A percentile compares a stretch with the other conserved stretches of the same genome.
Evolutionary conservation across 2,888 invertebrate genomes (phyloP).

Genomic region (Xestia c-nigrum): DNA sequence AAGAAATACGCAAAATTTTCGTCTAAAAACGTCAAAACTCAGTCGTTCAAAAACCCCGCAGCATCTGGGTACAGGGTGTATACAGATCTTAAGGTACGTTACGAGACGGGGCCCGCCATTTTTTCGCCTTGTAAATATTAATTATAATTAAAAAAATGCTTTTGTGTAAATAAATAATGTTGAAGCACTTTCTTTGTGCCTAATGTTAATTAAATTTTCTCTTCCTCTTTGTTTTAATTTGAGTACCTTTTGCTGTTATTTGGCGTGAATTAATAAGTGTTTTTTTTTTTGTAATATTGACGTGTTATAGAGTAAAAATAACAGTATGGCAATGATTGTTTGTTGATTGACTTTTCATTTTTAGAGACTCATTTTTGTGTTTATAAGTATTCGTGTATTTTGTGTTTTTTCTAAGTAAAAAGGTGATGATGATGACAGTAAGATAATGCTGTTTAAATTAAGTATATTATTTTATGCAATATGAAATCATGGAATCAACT

Average conservation of each 20-base stretch:
- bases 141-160: conserved; percentile 88
- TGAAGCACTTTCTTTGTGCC: conserved; percentile 76
- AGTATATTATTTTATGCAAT: no score
- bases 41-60: background rate
- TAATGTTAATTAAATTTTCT: conserved; percentile 88
- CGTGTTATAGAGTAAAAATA: conserved; percentile 14
- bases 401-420: no score
- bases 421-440: no score
- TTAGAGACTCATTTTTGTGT: background rate
- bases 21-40: background rate
- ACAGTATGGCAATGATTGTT: background rate
- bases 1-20: background rate
- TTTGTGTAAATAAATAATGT: conserved; percentile 87
- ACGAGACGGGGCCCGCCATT: conserved; percentile 65
- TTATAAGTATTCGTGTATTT: no score
- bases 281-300: conserved; percentile 49
- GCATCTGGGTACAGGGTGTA: conserved; percentile 60
- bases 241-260: conserved; percentile 86
- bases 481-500: no score
- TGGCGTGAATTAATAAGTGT: conserved; percentile 63
- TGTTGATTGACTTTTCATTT: background rate
- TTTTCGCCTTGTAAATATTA: conserved; percentile 87
- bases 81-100: conserved; percentile 63
- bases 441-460: no score
- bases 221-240: conserved; percentile 83